These are phyloP conservation scores for Euborellia annulipes DNA, from an alignment of 1,140 invertebrate species.

Conservation along the genomic window DNA sequence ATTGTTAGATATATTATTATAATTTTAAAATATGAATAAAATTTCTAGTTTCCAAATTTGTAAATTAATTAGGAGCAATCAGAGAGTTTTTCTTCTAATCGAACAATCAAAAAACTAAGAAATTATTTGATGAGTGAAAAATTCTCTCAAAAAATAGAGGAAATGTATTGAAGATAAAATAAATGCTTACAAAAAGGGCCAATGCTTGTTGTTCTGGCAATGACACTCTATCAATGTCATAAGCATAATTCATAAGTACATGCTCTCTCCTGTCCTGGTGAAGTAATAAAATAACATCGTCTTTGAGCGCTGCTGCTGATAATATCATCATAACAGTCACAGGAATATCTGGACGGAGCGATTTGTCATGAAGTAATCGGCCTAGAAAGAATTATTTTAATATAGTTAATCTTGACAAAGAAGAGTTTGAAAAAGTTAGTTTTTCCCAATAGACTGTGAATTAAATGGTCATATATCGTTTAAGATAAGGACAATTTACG, in stretches of 20 bases:
- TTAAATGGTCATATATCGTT: too few species aligned
- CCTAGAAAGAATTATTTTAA: slow-evolving; percentile 31
- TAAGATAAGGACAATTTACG: too few species aligned
- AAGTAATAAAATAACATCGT: slow-evolving; percentile 75
- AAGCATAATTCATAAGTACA: slow-evolving; percentile 76
- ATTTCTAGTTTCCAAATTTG: too few species aligned
- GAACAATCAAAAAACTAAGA: not conserved
- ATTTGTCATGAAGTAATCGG: slow-evolving; percentile 46
- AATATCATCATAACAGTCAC: slow-evolving; percentile 50
- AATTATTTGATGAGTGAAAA: not conserved
- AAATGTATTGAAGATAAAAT: too few species aligned
- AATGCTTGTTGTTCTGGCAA: slow-evolving; percentile 60
- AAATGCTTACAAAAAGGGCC: slow-evolving; percentile 56
- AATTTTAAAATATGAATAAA: too few species aligned
- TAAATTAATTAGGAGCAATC: not conserved
- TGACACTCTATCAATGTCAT: slow-evolving; percentile 62
- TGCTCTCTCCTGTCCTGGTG: slow-evolving; percentile 83
- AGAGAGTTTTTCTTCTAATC: too few species aligned
- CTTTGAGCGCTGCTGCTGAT: slow-evolving; percentile 61
- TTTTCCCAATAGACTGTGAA: too few species aligned
- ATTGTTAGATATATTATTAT: too few species aligned
- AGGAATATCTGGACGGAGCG: slow-evolving; percentile 37
- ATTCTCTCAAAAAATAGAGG: slow-evolving; percentile 1
- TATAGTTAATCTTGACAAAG: not conserved
- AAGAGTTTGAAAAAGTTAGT: not conserved